phyloP scores from a whole-genome alignment of 2,797 vertebrate genomes.

The Cryptoprocta ferox region DNA sequence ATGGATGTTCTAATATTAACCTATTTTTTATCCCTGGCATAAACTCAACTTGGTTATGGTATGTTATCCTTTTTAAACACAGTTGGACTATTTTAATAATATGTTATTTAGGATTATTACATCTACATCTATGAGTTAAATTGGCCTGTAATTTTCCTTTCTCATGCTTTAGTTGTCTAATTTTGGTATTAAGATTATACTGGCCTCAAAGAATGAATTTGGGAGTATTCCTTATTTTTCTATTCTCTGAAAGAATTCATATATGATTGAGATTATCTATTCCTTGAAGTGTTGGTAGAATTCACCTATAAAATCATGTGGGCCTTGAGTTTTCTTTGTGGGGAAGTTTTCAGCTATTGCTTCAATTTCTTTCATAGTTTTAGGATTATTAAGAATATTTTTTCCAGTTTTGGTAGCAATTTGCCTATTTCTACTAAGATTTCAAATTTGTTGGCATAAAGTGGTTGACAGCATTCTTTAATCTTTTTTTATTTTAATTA shows the following conservation, averaged over 20 bases:
- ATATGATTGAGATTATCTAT: not conserved
- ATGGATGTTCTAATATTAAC: conserved; percentile 12
- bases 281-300: not conserved
- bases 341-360: not conserved
- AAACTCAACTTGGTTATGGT: not conserved
- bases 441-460: not conserved
- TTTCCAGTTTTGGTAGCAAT: not conserved
- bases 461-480: not conserved
- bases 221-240: conserved; percentile 4
- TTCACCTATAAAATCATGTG: not conserved
- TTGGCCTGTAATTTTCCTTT: not conserved
- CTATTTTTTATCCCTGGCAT: not conserved
- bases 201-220: not conserved
- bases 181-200: not conserved
- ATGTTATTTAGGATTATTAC: not conserved
- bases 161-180: not conserved
- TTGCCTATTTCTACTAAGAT: not conserved
- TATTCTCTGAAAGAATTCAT: not conserved
- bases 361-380: conserved; percentile 8
- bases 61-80: not conserved
- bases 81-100: not conserved
- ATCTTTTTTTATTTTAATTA: not conserved
- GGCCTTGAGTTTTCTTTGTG: conserved; percentile 15
- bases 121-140: not conserved
- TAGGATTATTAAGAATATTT: not conserved